Evolutionary conservation across 2,797 vertebrate species (phyloP).

Genomic region (Smutsia temminckii): DNA sequence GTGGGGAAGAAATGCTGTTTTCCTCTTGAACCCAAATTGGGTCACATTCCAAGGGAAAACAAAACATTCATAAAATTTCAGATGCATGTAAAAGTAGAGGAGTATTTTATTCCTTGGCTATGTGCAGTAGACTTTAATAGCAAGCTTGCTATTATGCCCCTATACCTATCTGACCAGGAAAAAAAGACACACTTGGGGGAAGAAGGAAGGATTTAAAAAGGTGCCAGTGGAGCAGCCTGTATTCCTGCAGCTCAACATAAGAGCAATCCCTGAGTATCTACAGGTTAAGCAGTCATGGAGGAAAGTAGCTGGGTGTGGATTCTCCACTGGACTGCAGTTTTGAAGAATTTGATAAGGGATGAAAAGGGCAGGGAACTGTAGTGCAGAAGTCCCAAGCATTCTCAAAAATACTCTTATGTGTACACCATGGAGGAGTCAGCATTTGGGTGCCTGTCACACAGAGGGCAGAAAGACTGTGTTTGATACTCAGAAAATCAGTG

Average conservation of each 20-base stretch:
- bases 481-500: neutral
- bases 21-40: neutral
- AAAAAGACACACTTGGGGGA: neutral
- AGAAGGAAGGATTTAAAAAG: neutral
- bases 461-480: neutral
- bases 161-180: neutral
- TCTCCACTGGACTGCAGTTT: neutral
- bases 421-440: neutral
- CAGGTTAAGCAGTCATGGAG: neutral
- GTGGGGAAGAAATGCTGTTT: neutral
- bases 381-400: neutral
- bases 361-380: neutral
- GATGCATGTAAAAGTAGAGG: neutral
- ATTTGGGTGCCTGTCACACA: neutral
- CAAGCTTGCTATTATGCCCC: neutral
- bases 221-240: neutral
- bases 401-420: neutral
- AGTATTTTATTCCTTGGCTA: neutral
- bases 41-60: neutral
- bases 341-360: neutral
- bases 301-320: neutral
- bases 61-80: neutral
- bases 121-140: neutral
- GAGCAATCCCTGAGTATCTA: neutral
- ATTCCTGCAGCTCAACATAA: neutral